Percentiles rank a stretch among this genome's conserved stretches.
Evolutionary conservation across 2,113 vertebrate species (phyloP).

Genomic region (Campylomormyrus numenius): DNA sequence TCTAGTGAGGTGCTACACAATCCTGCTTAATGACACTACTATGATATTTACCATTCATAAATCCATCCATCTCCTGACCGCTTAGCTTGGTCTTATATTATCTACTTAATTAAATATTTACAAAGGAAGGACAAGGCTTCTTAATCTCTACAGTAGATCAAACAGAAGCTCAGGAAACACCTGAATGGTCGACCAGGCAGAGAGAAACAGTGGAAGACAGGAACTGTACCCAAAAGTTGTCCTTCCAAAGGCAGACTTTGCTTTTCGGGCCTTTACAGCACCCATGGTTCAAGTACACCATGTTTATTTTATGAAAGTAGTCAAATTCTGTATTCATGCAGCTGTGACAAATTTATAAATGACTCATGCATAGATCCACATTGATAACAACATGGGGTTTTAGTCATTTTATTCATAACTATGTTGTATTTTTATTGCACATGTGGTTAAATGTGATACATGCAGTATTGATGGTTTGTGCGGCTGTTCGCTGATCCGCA

Average conservation of each 20-base stretch:
- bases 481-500: not conserved
- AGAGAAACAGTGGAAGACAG: not conserved
- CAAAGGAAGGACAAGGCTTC: not conserved
- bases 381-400: not conserved
- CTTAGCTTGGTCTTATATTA: not conserved
- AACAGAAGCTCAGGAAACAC: not conserved
- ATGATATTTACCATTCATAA: not conserved
- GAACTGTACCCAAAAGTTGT: not conserved
- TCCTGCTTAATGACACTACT: not conserved
- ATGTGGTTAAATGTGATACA: not conserved
- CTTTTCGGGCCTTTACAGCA: not conserved
- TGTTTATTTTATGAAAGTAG: too few relatives aligned
- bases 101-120: not conserved
- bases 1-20: not conserved
- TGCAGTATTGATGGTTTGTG: not conserved
- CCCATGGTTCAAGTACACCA: not conserved
- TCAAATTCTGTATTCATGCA: too few relatives aligned
- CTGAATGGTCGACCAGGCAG: not conserved
- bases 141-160: not conserved
- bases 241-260: not conserved
- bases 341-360: not conserved
- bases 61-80: not conserved
- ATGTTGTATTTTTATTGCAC: not conserved
- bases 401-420: not conserved
- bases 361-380: not conserved